Evolutionary conservation across 2,797 vertebrate species (phyloP), one percentile per base, ranked within the genome.

Genomic region (Sebastiscus albofasciatus): DNA sequence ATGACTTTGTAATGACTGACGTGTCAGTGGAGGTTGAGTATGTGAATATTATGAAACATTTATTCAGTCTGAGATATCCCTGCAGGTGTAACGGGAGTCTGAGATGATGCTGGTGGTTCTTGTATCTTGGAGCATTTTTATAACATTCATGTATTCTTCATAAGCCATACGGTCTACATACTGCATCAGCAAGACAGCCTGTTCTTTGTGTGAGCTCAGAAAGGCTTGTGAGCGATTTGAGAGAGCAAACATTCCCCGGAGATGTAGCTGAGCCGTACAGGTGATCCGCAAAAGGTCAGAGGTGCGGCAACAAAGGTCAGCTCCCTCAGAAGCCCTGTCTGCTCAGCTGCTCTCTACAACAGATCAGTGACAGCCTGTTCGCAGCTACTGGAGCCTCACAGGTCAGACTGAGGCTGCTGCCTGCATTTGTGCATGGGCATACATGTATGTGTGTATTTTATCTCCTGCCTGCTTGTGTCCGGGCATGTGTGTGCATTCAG

Each of bases 221-320:
- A 82, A 73, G 46, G 39, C 61, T 39, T n/a, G 58, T 34, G 84
- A 84, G 69, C 7, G 9, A 36, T 83, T 75, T 68, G 42, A 71
- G 75, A 80, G 77, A 61, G 73, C 20, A 67, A 79, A 77, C 72
- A 52, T 29, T 79, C 81, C 80, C 81, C 4, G 33, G 81, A 82
- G 88, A 82, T 46, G 71, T 33, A 46, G 66, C 85, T 29, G 13
- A 68, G 67, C 46, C 2, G 36, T 61, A 69, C 72, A 83, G 80
- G 83, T 85, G 72, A 91, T 79, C 77, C 66, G 24, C 49, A 36
- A 81, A 84, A 91, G 87, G 86, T 90, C 67, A 26, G 67, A 78
- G 64, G 81, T 80, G 77, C 70, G 11, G 36, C 36, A 42, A 31
- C 29, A 87, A 90, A 88, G 84, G 83, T 87, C 87, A 72, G 20